Conservation (phyloP, 2,888 invertebrate species). For the Pandemis heparana region DNA sequence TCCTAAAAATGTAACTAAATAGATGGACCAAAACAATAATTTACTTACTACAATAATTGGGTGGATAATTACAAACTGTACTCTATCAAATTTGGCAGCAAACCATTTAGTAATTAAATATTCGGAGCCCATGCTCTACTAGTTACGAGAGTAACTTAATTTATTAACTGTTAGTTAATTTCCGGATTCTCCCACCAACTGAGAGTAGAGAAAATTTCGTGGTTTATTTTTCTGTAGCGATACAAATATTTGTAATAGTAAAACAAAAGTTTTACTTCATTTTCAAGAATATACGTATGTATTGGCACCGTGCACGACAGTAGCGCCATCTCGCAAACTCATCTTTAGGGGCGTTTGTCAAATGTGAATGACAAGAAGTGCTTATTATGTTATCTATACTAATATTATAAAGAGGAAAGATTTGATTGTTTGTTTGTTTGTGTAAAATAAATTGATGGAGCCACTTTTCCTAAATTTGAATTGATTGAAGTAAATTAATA, state of each 20-base stretch:
- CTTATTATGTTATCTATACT: no score
- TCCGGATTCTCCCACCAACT: slow-evolving; percentile 6
- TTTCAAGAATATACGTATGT: no score
- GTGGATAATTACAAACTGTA: slow-evolving; percentile 6
- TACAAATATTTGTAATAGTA: neutral
- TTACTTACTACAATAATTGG: slow-evolving; percentile 11
- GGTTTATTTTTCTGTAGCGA: neutral
- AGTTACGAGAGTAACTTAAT: slow-evolving; percentile 27
- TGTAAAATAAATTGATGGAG: no score
- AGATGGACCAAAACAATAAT: slow-evolving; percentile 11
- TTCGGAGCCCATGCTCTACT: neutral
- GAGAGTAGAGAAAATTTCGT: slow-evolving; percentile 8
- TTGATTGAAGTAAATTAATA: no score
- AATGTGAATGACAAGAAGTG: no score
- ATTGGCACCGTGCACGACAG: no score
- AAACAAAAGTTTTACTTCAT: no score
- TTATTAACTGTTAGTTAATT: slow-evolving; percentile 31
- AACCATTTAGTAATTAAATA: slow-evolving; percentile 33
- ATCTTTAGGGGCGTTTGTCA: no score
- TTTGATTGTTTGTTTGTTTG: no score
- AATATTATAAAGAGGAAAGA: no score
- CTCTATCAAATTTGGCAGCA: slow-evolving; percentile 15
- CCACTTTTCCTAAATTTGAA: no score
- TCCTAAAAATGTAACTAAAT: neutral
- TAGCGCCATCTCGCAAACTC: no score